Evolutionary conservation across 2,888 invertebrate genomes (phyloP).

Genomic region (Dryobota labecula): DNA sequence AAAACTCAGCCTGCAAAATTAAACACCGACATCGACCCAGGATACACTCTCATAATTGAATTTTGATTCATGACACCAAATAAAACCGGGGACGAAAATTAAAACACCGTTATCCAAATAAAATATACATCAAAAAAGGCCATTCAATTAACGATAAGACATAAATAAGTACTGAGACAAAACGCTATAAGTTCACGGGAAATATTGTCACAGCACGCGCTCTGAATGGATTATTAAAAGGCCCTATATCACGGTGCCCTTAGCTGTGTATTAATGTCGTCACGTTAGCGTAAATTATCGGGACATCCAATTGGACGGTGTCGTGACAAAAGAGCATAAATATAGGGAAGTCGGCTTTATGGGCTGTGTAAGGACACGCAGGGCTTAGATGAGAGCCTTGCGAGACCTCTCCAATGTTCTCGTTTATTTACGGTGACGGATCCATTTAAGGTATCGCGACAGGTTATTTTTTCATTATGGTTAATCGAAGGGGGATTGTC

Average conservation of each 20-base stretch:
- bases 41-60: slow-evolving; percentile 55
- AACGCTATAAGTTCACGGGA: slow-evolving; percentile 69
- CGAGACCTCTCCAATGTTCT: slow-evolving; percentile 69
- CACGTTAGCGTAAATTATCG: slow-evolving; percentile 87
- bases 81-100: slow-evolving; percentile 52
- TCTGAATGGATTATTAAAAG: slow-evolving; percentile 80
- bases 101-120: slow-evolving; percentile 54
- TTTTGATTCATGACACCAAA: slow-evolving; percentile 57
- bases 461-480: slow-evolving; percentile 56
- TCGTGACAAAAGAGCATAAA: slow-evolving; percentile 88
- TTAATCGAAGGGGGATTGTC: slow-evolving; percentile 45
- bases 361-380: slow-evolving; percentile 79
- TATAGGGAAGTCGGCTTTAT: slow-evolving; percentile 81
- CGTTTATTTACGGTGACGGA: slow-evolving; percentile 66
- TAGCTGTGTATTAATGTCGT: slow-evolving; percentile 81
- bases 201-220: slow-evolving; percentile 82
- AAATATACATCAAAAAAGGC: slow-evolving; percentile 64
- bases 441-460: slow-evolving; percentile 62
- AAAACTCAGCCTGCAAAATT: slow-evolving; percentile 58
- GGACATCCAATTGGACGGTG: slow-evolving; percentile 86
- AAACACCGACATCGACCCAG: slow-evolving; percentile 48
- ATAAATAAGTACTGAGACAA: slow-evolving; percentile 75
- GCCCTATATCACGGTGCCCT: slow-evolving; percentile 77
- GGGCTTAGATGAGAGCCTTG: slow-evolving; percentile 79
- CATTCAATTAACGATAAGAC: slow-evolving; percentile 75